phyloP scores from a whole-genome alignment of 1,140 invertebrate genomes.

The Monomorium pharaonis region DNA sequence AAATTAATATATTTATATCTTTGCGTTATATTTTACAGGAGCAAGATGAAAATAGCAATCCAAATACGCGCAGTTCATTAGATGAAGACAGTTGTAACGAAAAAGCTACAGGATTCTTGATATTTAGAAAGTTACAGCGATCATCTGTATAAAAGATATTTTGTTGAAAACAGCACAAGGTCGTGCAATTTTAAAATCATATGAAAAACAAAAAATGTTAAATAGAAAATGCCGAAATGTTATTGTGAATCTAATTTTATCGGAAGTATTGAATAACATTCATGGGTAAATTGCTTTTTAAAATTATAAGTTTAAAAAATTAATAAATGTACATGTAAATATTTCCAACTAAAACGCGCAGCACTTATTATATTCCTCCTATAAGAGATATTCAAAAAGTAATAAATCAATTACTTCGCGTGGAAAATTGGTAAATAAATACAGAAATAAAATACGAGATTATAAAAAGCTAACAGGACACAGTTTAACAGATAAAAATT shows the following conservation, averaged over 20 bases:
- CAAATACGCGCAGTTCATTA: too few relatives aligned
- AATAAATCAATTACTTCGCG: background rate
- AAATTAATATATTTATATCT: too few relatives aligned
- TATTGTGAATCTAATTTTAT: background rate
- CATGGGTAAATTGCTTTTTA: background rate
- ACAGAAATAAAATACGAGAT: background rate
- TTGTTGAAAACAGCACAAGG: background rate
- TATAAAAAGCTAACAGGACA: conserved; percentile 1
- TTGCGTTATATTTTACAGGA: too few relatives aligned
- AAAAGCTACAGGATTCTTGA: background rate
- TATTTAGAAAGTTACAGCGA: background rate
- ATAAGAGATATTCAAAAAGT: background rate
- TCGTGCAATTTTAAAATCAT: background rate
- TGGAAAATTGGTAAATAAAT: background rate
- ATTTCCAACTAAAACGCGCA: background rate
- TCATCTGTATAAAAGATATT: background rate
- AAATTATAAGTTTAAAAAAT: conserved; percentile 1
- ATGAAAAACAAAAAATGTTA: background rate
- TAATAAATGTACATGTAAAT: background rate
- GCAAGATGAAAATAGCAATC: too few relatives aligned
- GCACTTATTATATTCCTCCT: background rate
- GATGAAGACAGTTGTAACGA: too few relatives aligned
- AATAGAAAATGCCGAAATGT: background rate
- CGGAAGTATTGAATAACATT: conserved; percentile 2
- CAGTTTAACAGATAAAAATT: conserved; percentile 1